Conservation (phyloP, 2,888 invertebrate species). For the Girardia tigrina region DNA sequence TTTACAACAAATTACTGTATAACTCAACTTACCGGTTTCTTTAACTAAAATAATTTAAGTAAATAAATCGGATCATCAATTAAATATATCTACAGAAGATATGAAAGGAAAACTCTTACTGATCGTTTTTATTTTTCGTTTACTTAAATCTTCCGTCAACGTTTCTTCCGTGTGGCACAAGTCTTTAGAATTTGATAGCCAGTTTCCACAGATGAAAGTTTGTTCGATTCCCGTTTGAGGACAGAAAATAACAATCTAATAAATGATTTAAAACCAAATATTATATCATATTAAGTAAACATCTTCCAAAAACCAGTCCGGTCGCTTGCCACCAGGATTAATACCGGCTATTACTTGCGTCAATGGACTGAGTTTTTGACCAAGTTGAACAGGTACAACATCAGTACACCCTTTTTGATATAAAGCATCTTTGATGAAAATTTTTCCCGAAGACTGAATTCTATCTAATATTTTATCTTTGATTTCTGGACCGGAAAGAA, state of each 20-base stretch:
- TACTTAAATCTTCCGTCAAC: slow-evolving; percentile 41
- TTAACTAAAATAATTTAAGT: too few relatives aligned
- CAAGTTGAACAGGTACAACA: background rate
- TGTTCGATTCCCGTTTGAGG: slow-evolving; percentile 48
- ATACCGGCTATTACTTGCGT: background rate
- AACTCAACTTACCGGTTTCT: too few relatives aligned
- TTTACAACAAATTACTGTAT: too few relatives aligned
- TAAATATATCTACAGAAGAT: too few relatives aligned
- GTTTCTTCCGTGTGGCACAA: slow-evolving; percentile 41
- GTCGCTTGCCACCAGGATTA: background rate
- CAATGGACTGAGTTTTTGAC: background rate
- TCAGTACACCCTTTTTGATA: background rate
- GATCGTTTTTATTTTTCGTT: background rate
- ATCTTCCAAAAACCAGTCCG: background rate
- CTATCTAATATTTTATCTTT: background rate
- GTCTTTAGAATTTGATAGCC: slow-evolving; percentile 47
- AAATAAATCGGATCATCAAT: too few relatives aligned
- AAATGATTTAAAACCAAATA: background rate
- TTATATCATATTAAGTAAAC: too few relatives aligned
- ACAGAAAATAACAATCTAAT: slow-evolving; percentile 46
- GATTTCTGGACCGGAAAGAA: background rate
- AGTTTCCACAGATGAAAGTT: slow-evolving; percentile 46
- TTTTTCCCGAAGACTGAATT: background rate
- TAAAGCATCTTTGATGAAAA: background rate
- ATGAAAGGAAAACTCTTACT: too few relatives aligned